phyloP scores from a whole-genome alignment of 2,113 vertebrate genomes.

The Gambusia affinis region DNA sequence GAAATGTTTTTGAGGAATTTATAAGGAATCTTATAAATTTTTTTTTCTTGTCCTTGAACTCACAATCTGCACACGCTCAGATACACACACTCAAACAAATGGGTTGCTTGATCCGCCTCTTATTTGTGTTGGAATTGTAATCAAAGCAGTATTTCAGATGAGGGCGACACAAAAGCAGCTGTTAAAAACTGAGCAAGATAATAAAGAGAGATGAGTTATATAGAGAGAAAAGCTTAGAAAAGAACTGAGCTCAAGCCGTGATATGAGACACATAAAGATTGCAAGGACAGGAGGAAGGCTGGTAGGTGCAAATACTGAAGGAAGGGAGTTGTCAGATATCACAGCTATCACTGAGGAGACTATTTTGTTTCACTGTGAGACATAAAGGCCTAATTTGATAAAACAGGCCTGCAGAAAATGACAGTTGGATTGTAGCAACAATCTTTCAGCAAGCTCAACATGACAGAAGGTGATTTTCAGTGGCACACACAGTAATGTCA shows the following conservation, averaged over 20 bases:
- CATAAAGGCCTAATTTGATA: slow-evolving; percentile 36
- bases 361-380: slow-evolving; percentile 23
- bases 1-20: background rate
- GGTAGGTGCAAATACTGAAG: slow-evolving; percentile 11
- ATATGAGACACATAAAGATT: slow-evolving; percentile 41
- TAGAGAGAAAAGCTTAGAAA: slow-evolving; percentile 20
- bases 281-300: slow-evolving; percentile 25
- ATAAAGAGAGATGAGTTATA: slow-evolving; percentile 27
- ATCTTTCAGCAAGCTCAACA: slow-evolving; percentile 26
- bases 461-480: slow-evolving; percentile 24
- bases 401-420: slow-evolving; percentile 26
- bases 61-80: background rate
- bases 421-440: slow-evolving; percentile 5
- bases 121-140: slow-evolving; percentile 24
- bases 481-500: background rate
- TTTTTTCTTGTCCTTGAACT: slow-evolving; percentile 30
- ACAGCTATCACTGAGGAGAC: slow-evolving; percentile 11
- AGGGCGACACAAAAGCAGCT: slow-evolving; percentile 28
- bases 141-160: slow-evolving; percentile 46
- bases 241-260: slow-evolving; percentile 20
- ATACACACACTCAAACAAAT: slow-evolving; percentile 19
- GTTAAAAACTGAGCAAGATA: slow-evolving; percentile 26
- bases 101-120: slow-evolving; percentile 33
- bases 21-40: slow-evolving; percentile 23
- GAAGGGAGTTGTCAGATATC: slow-evolving; percentile 22